Conservation (phyloP, 2,888 invertebrate genomes). For the Euzophera pinguis region DNA sequence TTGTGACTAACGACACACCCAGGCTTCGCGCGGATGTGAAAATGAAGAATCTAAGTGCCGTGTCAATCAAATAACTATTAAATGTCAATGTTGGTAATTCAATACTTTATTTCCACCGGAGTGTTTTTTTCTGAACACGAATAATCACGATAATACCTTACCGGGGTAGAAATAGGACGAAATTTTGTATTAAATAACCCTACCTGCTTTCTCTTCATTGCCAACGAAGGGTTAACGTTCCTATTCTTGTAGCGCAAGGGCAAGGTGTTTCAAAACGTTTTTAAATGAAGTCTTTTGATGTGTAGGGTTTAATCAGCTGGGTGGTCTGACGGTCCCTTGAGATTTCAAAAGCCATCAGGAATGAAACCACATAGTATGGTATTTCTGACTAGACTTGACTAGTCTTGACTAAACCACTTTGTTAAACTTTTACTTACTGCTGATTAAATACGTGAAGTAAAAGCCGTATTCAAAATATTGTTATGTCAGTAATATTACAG, state of each 20-base stretch:
- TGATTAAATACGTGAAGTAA: too few relatives aligned
- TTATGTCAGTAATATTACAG: too few relatives aligned
- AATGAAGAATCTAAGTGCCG: background rate
- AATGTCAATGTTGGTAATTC: background rate
- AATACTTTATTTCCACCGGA: background rate
- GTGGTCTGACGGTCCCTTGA: background rate
- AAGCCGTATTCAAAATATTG: too few relatives aligned
- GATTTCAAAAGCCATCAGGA: too few relatives aligned
- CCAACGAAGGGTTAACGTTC: background rate
- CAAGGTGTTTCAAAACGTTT: background rate
- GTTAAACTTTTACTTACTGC: too few relatives aligned
- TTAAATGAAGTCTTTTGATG: background rate
- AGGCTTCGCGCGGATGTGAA: slow-evolving; percentile 1
- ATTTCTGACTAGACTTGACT: too few relatives aligned
- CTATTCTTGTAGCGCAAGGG: background rate
- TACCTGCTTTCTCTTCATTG: slow-evolving; percentile 3
- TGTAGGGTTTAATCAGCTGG: too few relatives aligned
- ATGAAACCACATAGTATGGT: too few relatives aligned
- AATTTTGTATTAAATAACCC: background rate
- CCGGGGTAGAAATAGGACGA: background rate
- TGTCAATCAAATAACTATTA: slow-evolving; percentile 1
- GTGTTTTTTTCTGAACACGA: too few relatives aligned
- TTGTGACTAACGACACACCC: background rate
- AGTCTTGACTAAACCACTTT: too few relatives aligned
- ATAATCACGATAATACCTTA: background rate